Evolutionary conservation across 2,888 invertebrate genomes (phyloP).

Genomic region (Diplazon laetatorius): DNA sequence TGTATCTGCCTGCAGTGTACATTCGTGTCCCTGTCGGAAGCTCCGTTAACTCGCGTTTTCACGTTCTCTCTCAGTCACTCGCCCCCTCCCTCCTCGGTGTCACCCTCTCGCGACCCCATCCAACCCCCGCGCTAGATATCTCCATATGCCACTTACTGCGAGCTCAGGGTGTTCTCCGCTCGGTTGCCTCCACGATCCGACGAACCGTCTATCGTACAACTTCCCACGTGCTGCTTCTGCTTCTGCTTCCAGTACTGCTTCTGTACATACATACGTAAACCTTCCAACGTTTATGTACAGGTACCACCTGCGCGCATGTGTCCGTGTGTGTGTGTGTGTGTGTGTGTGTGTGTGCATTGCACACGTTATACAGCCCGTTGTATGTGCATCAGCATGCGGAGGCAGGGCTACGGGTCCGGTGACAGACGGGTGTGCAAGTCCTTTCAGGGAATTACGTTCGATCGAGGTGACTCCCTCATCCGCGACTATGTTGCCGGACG

Average conservation of each 20-base stretch:
- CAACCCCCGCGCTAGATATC: conserved; percentile 76
- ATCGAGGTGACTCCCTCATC: conserved; percentile 69
- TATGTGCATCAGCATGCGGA: conserved; percentile 57
- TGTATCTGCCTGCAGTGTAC: conserved; percentile 8
- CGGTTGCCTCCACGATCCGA: conserved; percentile 67
- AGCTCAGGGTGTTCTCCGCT: conserved; percentile 78
- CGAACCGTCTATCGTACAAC: conserved; percentile 54
- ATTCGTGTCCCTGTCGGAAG: conserved; percentile 29
- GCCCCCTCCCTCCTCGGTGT: conserved; percentile 57
- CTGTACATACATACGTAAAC: not conserved
- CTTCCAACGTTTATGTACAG: conserved; percentile 1
- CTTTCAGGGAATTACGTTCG: conserved; percentile 69
- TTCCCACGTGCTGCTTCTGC: conserved; percentile 47
- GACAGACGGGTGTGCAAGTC: conserved; percentile 62
- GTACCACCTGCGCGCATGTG: not conserved
- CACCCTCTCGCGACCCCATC: conserved; percentile 73
- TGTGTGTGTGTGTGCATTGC: too few species aligned
- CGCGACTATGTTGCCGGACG: conserved; percentile 50
- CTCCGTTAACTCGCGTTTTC: conserved; percentile 30
- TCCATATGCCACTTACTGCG: conserved; percentile 79
- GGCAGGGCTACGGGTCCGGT: conserved; percentile 24
- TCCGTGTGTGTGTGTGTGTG: not conserved
- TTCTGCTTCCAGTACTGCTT: not conserved
- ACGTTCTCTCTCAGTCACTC: conserved; percentile 62
- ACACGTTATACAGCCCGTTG: conserved; percentile 1